Base-by-base conservation (phyloP, 1,140 invertebrate species). In the Diachasma alloeum region DNA sequence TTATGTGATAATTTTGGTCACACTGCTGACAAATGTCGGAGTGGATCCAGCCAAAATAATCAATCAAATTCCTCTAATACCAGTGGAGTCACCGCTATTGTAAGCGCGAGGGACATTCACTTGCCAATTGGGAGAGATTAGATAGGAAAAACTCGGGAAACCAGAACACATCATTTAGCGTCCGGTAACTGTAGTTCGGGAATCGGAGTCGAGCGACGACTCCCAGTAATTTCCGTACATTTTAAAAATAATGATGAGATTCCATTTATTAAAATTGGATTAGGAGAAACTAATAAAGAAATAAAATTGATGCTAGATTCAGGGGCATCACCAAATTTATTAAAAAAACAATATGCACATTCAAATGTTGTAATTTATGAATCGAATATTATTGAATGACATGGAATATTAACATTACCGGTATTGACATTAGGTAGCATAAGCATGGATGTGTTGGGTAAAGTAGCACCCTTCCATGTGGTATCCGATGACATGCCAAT, bases 121-220 rank as follows among this genome's bases (percentile, higher is more conserved):
- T 15, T 48, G 44, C 13, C 44, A 15, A 48, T 48, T 48, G n/a
- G 44, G 39, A 13, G 48, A 71, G n/a, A 6, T 15, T 26, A 26
- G 42, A 4, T 24, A 0, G 11, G 13, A 53, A 17, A n/a, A 56
- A 72, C 13, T 53, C 71, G 71, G 42, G 15, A 72, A 72, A 72
- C 44, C 5, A 31, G 22, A 72, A 56, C 15, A 0, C 0, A 11
- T 72, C 71, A 36, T 72, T 72, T 31, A 17, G 31, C 71, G 44
- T 26, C 71, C 71, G 5, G 22, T 72, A 2, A 72, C 24, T 0
- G 17, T 36, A 13, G 26, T 72, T 5, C 71, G 36, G 0, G 71
- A 72, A 15, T 15, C 22, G n/a, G 71, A 72, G 9, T 56, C 71
- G 11, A 19, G 19, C 17, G 71, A 72, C 71, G 68, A 71, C 37